phyloP scores from a whole-genome alignment of 2,888 invertebrate genomes.

The Sinelater perroti region DNA sequence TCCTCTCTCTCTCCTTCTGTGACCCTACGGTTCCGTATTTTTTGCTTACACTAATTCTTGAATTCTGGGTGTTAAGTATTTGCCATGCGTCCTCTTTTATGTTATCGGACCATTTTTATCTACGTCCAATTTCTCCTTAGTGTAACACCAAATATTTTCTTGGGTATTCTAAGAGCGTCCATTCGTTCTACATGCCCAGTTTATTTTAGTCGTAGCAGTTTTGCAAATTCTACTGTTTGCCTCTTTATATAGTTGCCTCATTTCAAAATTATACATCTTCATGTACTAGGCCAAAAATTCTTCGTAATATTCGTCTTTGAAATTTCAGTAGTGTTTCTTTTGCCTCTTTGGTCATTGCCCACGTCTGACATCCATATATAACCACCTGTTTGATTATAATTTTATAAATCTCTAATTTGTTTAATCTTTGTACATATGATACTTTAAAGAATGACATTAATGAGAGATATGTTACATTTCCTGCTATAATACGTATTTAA shows the following conservation, averaged over 20 bases:
- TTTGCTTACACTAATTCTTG: too few species aligned
- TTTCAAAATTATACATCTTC: background rate
- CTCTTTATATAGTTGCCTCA: background rate
- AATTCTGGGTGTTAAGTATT: too few species aligned
- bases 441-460: background rate
- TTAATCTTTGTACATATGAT: background rate
- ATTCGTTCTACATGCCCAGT: too few species aligned
- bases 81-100: too few species aligned
- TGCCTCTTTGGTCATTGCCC: slow-evolving; percentile 1
- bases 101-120: too few species aligned
- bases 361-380: background rate
- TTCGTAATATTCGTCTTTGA: background rate
- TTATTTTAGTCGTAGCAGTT: too few species aligned
- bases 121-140: too few species aligned
- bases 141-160: too few species aligned
- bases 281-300: background rate
- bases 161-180: too few species aligned
- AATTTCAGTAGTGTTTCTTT: background rate
- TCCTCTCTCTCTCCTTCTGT: too few species aligned
- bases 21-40: too few species aligned
- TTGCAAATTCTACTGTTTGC: too few species aligned
- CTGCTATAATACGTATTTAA: background rate
- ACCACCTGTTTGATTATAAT: background rate
- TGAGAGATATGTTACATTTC: background rate
- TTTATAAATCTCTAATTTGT: background rate